Percentiles rank a stretch among this genome's conserved stretches.
Conservation (phyloP, 2,113 vertebrate genomes). For the Cyprinodon variegatus region DNA sequence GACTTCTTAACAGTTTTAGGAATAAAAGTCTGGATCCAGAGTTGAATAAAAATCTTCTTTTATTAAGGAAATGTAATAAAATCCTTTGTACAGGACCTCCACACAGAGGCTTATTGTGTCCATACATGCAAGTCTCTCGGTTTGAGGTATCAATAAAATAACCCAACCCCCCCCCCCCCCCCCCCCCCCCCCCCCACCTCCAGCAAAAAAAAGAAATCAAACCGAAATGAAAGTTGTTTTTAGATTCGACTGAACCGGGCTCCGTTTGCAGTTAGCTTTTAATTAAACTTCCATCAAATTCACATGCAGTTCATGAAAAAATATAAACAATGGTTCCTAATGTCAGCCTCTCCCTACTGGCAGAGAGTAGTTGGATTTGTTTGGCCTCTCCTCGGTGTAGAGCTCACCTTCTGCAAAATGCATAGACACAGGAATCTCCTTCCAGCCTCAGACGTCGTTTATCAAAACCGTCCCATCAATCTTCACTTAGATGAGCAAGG, state of each 20-base stretch:
- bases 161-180: too few relatives aligned
- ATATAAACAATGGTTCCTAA: constrained; percentile 73
- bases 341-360: constrained; percentile 54
- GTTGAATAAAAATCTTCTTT: constrained; percentile 87
- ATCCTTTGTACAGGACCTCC: constrained; percentile 92
- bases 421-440: constrained; percentile 65
- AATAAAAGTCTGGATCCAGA: constrained; percentile 16
- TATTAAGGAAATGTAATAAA: constrained; percentile 99
- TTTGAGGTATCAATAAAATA: constrained; percentile 85
- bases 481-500: constrained; percentile 73
- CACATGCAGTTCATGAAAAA: constrained; percentile 89
- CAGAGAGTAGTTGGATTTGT: constrained; percentile 56
- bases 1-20: not conserved
- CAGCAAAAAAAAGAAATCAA: constrained; percentile 29
- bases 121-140: constrained; percentile 94
- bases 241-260: constrained; percentile 79
- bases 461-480: constrained; percentile 59
- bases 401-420: constrained; percentile 50
- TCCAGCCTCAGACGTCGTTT: constrained; percentile 64
- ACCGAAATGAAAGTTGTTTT: constrained; percentile 67
- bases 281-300: constrained; percentile 85
- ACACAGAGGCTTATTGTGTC: constrained; percentile 86
- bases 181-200: not conserved
- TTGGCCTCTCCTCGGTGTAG: constrained; percentile 61
- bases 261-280: constrained; percentile 82